These are phyloP conservation scores for Lateolabrax maculatus DNA, from an alignment of 2,797 vertebrate genomes.

Conservation along the genomic window DNA sequence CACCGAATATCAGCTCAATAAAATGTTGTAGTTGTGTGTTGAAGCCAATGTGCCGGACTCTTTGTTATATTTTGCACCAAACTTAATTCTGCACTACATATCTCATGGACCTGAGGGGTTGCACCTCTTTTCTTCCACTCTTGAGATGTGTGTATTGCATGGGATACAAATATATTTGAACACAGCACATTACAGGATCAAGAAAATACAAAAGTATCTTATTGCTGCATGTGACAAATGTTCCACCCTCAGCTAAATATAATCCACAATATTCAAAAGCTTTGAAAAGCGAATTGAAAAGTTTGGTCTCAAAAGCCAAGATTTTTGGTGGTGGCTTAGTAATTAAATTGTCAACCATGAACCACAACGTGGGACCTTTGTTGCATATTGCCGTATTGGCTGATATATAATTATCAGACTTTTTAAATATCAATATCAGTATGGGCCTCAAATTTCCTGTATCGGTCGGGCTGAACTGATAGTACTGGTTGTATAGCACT, in stretches of 20 bases:
- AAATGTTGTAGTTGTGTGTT: not conserved
- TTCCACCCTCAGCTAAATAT: not conserved
- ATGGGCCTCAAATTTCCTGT: not conserved
- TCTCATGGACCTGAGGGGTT: not conserved
- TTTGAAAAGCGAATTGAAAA: not conserved
- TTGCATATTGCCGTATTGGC: not conserved
- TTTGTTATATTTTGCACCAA: not conserved
- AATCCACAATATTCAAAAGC: not conserved
- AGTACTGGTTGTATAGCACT: no score
- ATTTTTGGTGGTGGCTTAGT: not conserved
- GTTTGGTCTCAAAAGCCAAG: not conserved
- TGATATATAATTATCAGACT: not conserved
- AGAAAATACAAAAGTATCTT: not conserved
- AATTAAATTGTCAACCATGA: no score
- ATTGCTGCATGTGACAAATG: not conserved
- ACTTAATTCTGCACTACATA: not conserved
- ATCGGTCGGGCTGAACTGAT: not conserved
- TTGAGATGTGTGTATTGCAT: not conserved
- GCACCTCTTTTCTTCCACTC: not conserved
- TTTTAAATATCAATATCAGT: not conserved
- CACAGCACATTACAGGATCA: not conserved
- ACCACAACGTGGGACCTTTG: not conserved
- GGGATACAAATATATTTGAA: not conserved
- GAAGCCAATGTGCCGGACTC: not conserved
- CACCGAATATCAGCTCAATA: not conserved